Evolutionary conservation across 2,888 invertebrate genomes (phyloP).

Genomic region (Rhyacophila evoluta): DNA sequence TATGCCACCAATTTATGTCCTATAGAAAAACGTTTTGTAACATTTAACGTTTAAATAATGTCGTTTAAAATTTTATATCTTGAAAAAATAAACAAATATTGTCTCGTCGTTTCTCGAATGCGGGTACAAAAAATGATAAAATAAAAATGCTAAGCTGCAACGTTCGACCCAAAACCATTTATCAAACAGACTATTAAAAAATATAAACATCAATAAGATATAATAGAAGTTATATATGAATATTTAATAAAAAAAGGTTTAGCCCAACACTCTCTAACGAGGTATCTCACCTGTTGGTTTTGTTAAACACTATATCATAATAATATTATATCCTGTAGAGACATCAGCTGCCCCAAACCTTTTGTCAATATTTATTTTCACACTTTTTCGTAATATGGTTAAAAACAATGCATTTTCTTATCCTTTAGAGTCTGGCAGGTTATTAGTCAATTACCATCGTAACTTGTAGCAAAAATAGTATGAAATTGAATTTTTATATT

Average conservation of each 20-base stretch:
- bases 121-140: neutral
- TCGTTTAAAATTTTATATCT: neutral
- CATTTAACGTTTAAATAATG: conserved; percentile 24
- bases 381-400: too few relatives aligned
- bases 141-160: neutral
- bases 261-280: conserved; percentile 43
- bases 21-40: conserved; percentile 18
- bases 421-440: too few relatives aligned
- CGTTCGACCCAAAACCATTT: conserved; percentile 24
- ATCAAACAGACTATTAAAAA: conserved; percentile 24
- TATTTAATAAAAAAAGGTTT: conserved; percentile 41
- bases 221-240: conserved; percentile 44
- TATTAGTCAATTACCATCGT: too few relatives aligned
- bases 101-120: neutral
- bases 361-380: neutral
- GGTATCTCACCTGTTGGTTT: conserved; percentile 49
- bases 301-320: conserved; percentile 52
- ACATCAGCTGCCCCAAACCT: neutral
- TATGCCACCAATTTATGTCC: conserved; percentile 1
- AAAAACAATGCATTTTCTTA: too few relatives aligned
- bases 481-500: too few relatives aligned
- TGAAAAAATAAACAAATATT: neutral
- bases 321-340: conserved; percentile 34
- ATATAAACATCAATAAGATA: conserved; percentile 33
- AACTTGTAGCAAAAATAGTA: too few relatives aligned